A percentile compares a stretch with the other conserved stretches of the same genome.
phyloP scores from a whole-genome alignment of 2,797 vertebrate species.

The Labroides dimidiatus region DNA sequence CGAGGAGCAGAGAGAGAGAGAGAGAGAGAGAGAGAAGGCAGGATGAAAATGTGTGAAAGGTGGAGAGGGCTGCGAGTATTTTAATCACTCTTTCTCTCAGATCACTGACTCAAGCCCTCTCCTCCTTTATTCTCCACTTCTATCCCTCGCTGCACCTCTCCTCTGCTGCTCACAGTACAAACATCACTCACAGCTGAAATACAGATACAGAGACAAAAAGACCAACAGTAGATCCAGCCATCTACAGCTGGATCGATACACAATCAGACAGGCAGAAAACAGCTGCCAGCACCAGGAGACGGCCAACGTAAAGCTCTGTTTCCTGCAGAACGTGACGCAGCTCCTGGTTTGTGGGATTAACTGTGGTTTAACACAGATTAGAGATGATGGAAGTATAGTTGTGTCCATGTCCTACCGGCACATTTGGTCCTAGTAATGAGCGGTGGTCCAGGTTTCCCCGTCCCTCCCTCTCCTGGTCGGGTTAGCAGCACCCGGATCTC shows the following conservation, averaged over 20 bases:
- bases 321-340: neutral
- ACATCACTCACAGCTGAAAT: constrained; percentile 54
- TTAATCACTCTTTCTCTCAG: constrained; percentile 68
- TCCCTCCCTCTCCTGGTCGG: constrained; percentile 95
- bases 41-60: constrained; percentile 36
- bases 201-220: constrained; percentile 47
- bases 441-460: constrained; percentile 92
- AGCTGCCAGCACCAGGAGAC: constrained; percentile 9
- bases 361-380: too few relatives aligned
- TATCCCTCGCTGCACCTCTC: constrained; percentile 16
- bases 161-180: constrained; percentile 29
- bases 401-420: constrained; percentile 86
- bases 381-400: neutral
- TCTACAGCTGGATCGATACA: constrained; percentile 51
- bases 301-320: neutral
- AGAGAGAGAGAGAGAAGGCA: constrained; percentile 22
- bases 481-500: constrained; percentile 96
- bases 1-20: constrained; percentile 15
- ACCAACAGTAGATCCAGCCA: constrained; percentile 28
- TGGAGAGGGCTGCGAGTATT: constrained; percentile 53
- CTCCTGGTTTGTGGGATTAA: neutral
- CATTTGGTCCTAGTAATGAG: constrained; percentile 98
- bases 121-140: constrained; percentile 46
- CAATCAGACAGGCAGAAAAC: constrained; percentile 33
- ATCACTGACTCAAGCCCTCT: constrained; percentile 55